Evolutionary conservation across 2,113 vertebrate species (phyloP).

Genomic region (Piaya cayana): DNA sequence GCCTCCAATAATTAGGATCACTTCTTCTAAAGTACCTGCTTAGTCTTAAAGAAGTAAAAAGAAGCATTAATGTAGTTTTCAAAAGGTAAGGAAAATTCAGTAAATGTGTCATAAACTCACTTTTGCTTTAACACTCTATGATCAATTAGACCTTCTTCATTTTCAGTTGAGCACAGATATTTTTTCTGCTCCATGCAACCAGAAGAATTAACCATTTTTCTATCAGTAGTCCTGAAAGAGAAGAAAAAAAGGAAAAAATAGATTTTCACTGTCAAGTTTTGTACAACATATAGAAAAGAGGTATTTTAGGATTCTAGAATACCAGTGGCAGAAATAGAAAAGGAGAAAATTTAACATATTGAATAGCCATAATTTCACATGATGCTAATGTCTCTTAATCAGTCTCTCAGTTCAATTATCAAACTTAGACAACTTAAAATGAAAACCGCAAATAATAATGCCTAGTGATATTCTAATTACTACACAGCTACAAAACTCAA

Average conservation of each 20-base stretch:
- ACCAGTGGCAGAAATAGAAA: neutral
- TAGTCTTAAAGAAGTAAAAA: neutral
- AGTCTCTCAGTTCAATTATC: neutral
- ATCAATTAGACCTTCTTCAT: constrained; percentile 49
- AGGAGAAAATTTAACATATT: neutral
- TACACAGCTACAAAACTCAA: neutral
- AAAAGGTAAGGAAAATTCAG: neutral
- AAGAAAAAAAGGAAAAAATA: neutral
- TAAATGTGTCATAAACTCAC: constrained; percentile 31
- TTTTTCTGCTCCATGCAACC: neutral
- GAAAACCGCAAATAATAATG: neutral
- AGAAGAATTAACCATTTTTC: neutral
- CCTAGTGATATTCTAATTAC: neutral
- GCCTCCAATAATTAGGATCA: neutral
- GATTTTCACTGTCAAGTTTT: neutral
- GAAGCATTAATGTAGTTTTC: neutral
- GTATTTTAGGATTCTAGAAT: neutral
- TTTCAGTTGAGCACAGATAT: neutral
- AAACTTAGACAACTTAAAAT: neutral
- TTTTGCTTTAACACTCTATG: constrained; percentile 75
- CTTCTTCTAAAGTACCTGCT: neutral
- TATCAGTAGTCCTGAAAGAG: neutral
- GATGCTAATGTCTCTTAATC: neutral
- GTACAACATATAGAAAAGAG: neutral
- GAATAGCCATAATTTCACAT: neutral